phyloP scores from a whole-genome alignment of 1,140 invertebrate species.

The Cheumatopsyche charites region DNA sequence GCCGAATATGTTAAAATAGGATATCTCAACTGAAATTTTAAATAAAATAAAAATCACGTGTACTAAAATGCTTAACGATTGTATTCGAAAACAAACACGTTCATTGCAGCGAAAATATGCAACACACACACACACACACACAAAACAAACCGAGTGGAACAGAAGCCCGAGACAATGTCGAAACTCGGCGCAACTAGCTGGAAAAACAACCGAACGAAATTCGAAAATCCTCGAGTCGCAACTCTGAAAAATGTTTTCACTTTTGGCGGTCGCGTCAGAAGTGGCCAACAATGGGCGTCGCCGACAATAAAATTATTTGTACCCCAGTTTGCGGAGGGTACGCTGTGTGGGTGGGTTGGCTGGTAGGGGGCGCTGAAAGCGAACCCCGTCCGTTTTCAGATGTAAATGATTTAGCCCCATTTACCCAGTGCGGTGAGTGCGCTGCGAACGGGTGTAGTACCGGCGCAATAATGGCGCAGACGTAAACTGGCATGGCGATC shows the following conservation, averaged over 20 bases:
- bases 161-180: no score
- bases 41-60: no score
- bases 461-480: slow-evolving; percentile 37
- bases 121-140: no score
- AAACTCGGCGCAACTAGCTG: no score
- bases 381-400: slow-evolving; percentile 35
- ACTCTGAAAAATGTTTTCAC: slow-evolving; percentile 32
- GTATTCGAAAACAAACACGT: no score
- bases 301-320: slow-evolving; percentile 39
- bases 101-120: no score
- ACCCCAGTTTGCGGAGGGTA: slow-evolving; percentile 10
- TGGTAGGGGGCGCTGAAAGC: neutral
- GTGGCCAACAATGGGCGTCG: slow-evolving; percentile 30
- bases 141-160: no score
- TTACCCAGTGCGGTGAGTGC: slow-evolving; percentile 33
- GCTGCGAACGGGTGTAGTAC: neutral
- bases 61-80: no score
- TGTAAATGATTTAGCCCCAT: slow-evolving; percentile 44
- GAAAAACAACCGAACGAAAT: no score
- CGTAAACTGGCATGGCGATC: slow-evolving; percentile 37
- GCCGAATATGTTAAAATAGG: no score
- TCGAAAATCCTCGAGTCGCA: neutral
- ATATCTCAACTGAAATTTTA: no score
- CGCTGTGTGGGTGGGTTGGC: no score
- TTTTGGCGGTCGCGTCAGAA: slow-evolving; percentile 30